These are phyloP conservation scores for Galeopsomyia nigrocyanea DNA, from an alignment of 2,888 invertebrate genomes.

Conservation along the genomic window DNA sequence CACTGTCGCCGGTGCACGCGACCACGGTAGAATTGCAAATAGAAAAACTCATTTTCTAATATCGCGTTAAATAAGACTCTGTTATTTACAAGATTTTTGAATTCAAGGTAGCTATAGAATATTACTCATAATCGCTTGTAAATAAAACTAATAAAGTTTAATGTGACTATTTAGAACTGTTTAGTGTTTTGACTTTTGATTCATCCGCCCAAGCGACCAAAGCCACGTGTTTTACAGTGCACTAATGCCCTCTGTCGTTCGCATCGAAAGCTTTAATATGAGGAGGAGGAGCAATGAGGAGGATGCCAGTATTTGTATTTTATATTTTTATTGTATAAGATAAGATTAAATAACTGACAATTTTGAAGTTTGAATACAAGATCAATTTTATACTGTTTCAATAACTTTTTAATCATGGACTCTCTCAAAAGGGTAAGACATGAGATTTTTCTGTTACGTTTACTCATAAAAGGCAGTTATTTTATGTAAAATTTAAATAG, in stretches of 20 bases:
- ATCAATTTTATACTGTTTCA: constrained; percentile 3
- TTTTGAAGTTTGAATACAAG: no score
- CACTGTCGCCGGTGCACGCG: constrained; percentile 60
- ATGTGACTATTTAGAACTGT: no score
- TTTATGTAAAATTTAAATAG: background rate
- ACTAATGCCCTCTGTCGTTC: background rate
- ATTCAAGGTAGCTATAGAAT: no score
- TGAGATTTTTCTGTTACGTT: background rate
- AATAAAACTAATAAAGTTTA: no score
- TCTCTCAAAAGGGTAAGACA: constrained; percentile 37
- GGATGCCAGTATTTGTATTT: constrained; percentile 14
- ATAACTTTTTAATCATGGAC: constrained; percentile 33
- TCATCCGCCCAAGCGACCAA: no score
- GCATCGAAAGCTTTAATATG: background rate
- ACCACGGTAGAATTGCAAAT: constrained; percentile 55
- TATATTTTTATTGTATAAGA: constrained; percentile 2
- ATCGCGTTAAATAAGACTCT: background rate
- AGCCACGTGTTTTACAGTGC: constrained; percentile 1
- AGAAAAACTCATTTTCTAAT: constrained; percentile 61
- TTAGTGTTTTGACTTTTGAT: no score
- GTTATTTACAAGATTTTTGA: no score
- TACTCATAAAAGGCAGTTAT: background rate
- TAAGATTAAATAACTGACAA: no score
- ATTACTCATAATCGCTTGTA: no score
- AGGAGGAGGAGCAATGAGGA: constrained; percentile 3